Conservation (phyloP, 2,113 vertebrate genomes). For the Muntiacus muntjak region DNA sequence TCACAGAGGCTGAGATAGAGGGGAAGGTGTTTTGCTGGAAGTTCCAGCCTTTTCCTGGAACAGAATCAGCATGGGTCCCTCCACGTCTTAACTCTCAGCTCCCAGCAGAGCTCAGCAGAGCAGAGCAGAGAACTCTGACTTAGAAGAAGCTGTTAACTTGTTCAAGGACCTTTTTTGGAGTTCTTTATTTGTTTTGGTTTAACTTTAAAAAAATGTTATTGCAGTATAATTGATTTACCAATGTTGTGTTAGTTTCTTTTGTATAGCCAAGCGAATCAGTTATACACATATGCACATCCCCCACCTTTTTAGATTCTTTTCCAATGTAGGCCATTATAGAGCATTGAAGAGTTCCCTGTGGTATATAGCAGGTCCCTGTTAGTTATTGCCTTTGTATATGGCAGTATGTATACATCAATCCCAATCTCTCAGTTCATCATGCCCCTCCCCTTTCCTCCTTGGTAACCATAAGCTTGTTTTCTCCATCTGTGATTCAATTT, state of each 20-base stretch:
- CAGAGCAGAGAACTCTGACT: neutral
- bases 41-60: neutral
- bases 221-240: neutral
- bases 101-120: neutral
- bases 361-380: neutral
- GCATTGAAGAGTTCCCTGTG: neutral
- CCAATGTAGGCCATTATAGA: neutral
- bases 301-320: neutral
- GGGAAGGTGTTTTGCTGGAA: neutral
- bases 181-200: neutral
- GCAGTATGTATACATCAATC: neutral
- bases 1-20: neutral
- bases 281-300: neutral
- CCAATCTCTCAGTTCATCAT: neutral
- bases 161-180: neutral
- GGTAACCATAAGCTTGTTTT: neutral
- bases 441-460: neutral
- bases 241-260: neutral
- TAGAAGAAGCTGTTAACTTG: neutral
- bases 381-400: neutral
- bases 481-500: neutral
- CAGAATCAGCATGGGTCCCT: too few species aligned
- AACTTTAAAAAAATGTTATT: neutral
- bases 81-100: neutral
- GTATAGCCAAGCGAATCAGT: neutral